Percentiles rank a stretch among this genome's conserved stretches.
Conservation (phyloP, 2,113 vertebrate genomes). For the Hippocampus mohnikei region DNA sequence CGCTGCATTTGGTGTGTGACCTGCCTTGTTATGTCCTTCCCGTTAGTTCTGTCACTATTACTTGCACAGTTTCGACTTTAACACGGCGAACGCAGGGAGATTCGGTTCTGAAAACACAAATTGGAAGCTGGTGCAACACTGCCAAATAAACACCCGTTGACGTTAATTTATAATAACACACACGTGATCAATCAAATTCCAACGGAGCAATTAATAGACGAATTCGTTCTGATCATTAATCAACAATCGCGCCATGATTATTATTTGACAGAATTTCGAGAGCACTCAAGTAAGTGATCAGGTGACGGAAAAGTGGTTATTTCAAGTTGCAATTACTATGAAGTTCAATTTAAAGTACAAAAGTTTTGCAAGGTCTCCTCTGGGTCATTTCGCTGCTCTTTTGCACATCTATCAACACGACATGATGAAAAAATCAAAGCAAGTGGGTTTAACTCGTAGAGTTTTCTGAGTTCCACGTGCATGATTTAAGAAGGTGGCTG, state of each 20-base stretch:
- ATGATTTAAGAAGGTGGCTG: conserved; percentile 49
- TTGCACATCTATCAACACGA: not conserved
- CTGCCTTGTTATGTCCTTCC: conserved; percentile 16
- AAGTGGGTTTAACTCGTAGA: not conserved
- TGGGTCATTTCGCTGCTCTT: not conserved
- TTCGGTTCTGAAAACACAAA: not conserved
- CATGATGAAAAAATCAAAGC: not conserved
- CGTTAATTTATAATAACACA: too few species aligned
- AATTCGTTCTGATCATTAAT: not conserved
- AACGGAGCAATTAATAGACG: not conserved
- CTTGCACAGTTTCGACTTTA: conserved; percentile 3
- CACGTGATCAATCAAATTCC: too few species aligned
- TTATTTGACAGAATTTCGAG: not conserved
- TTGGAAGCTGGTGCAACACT: too few species aligned
- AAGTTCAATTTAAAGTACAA: not conserved
- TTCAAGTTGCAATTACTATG: not conserved
- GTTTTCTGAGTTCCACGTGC: conserved; percentile 33
- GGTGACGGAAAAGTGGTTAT: not conserved
- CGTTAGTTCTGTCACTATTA: not conserved
- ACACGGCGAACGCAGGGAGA: not conserved
- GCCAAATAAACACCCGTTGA: too few species aligned
- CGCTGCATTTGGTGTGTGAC: conserved; percentile 10
- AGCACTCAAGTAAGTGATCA: not conserved
- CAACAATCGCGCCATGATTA: conserved; percentile 5
- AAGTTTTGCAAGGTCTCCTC: not conserved